Evolutionary conservation across 2,113 vertebrate species (phyloP).

Genomic region (Laterallus jamaicensis): DNA sequence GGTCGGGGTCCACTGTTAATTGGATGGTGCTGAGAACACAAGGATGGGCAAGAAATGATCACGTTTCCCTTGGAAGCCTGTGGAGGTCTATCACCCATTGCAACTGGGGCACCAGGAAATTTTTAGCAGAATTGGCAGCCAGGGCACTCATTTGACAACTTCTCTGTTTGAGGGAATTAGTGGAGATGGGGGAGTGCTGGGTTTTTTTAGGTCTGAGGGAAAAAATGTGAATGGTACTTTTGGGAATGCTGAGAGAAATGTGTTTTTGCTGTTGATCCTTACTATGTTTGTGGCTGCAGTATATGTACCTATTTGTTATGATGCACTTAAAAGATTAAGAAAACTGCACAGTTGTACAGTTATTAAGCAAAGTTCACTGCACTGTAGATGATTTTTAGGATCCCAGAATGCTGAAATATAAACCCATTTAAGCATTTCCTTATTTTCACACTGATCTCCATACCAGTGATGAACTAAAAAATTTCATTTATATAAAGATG

Average conservation of each 20-base stretch:
- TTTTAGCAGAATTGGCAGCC: neutral
- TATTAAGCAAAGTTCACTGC: neutral
- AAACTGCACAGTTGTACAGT: neutral
- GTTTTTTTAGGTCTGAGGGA: neutral
- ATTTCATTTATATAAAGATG: neutral
- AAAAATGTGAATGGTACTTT: neutral
- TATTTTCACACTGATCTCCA: neutral
- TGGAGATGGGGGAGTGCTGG: neutral
- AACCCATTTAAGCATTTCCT: neutral
- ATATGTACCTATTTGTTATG: neutral
- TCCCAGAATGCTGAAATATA: neutral
- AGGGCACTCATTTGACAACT: neutral
- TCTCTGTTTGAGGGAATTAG: neutral
- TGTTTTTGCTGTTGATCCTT: neutral
- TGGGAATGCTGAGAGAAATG: neutral
- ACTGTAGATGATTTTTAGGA: neutral
- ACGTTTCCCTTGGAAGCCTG: conserved; percentile 22
- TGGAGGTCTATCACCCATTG: conserved; percentile 6
- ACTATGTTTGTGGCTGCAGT: neutral
- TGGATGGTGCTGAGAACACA: conserved; percentile 49
- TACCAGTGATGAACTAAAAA: neutral
- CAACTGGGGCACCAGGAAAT: conserved; percentile 11
- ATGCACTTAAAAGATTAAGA: neutral
- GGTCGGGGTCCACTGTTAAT: conserved; percentile 48
- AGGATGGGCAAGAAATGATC: conserved; percentile 33